Percentiles rank a stretch among this genome's conserved stretches.
These are phyloP conservation scores for Eclectus roratus DNA, from an alignment of 2,113 vertebrate genomes.

Conservation along the genomic window DNA sequence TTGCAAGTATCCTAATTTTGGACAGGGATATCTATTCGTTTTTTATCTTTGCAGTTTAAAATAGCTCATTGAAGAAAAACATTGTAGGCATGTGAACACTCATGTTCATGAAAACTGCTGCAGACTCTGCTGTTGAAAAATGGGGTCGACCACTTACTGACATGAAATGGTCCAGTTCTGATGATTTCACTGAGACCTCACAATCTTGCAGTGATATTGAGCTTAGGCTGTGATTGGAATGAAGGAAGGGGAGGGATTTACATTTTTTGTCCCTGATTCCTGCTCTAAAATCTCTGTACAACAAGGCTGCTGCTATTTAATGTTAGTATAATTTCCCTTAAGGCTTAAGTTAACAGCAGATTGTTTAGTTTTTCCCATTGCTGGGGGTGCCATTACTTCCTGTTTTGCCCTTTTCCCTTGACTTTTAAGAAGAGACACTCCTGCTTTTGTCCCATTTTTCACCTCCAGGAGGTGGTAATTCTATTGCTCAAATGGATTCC, in stretches of 20 bases:
- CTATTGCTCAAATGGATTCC: constrained; percentile 70
- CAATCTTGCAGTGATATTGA: background rate
- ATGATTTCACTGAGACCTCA: background rate
- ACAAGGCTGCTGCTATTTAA: background rate
- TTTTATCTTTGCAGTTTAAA: background rate
- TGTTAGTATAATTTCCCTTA: background rate
- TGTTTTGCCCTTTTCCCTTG: constrained; percentile 54
- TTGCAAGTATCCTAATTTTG: background rate
- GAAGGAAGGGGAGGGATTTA: background rate
- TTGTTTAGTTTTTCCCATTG: constrained; percentile 19
- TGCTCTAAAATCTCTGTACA: background rate
- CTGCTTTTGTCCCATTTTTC: constrained; percentile 70
- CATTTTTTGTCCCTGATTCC: background rate
- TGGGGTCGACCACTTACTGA: background rate
- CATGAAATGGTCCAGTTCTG: background rate
- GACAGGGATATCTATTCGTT: background rate
- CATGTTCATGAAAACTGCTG: accelerated
- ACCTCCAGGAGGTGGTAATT: constrained; percentile 72
- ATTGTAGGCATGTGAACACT: background rate
- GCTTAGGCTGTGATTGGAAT: background rate
- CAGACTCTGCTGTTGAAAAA: background rate
- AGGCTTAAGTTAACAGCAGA: background rate
- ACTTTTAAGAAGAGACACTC: constrained; percentile 53
- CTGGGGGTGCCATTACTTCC: background rate
- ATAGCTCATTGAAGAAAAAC: background rate